Conservation (phyloP, 2,797 vertebrate species). For the Enteromius radiatus region DNA sequence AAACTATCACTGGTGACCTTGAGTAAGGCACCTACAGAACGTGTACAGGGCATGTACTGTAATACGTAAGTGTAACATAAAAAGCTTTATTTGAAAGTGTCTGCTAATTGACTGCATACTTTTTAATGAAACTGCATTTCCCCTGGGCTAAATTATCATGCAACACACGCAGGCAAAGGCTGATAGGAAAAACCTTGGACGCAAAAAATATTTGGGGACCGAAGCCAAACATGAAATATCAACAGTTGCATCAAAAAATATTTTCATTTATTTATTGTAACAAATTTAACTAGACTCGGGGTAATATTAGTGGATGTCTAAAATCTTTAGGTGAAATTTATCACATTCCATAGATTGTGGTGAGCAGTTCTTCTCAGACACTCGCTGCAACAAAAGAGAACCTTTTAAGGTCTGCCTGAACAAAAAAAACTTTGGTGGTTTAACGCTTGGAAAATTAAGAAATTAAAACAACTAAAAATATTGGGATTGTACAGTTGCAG, state of each 20-base stretch:
- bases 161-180: neutral
- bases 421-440: neutral
- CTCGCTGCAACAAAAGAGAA: neutral
- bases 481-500: neutral
- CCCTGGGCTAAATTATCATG: constrained; percentile 1
- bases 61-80: neutral
- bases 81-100: neutral
- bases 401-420: neutral
- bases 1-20: neutral
- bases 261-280: neutral
- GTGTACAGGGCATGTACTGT: neutral
- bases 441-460: neutral
- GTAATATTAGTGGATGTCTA: neutral
- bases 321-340: neutral
- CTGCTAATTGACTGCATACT: constrained; percentile 6
- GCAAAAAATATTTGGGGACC: neutral
- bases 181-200: neutral
- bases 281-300: neutral
- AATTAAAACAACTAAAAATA: neutral
- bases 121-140: constrained; percentile 5
- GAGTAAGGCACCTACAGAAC: neutral
- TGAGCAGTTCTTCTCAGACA: neutral
- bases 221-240: neutral
- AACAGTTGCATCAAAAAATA: neutral
- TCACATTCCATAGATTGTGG: neutral